Base-by-base conservation (phyloP, 2,113 vertebrate genomes). In the Colossoma macropomum region DNA sequence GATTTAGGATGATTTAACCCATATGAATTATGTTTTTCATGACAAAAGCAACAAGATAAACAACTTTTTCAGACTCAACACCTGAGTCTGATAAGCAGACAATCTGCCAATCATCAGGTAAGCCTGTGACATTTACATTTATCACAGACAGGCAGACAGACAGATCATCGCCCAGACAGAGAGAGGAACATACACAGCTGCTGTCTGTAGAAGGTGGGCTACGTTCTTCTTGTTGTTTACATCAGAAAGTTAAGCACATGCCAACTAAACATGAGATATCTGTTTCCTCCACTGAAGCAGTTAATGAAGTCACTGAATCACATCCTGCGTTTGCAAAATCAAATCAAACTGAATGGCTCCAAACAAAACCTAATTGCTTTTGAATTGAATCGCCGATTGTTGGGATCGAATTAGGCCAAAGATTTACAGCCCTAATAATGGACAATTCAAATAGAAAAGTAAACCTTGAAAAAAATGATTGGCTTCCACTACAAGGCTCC, bases 301-400 rank as follows among this genome's bases (percentile, higher is more conserved):
- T 25, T 70, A 70, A 79, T 70, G 28, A 76, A 12, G 54, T 54
- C 34, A 52, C 23, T 34, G 59, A 52, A 54, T 75, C 71, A 50
- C 71, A 75, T 66, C 45, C 28, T 81, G 56, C 5, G 3, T 13
- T 41, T 6, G 27, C 27, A 28, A 32, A 74, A 81, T 75, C 32
- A 48, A 81, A 81, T 81, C 71, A 52, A 56, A 66, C 45, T 52
- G 28, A 75, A 75, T 28, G 45, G 73, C 63, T 81, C 70, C 41
- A 10, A 80, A 73, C 70, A 65, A 62, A 48, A 23, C 17, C 10
- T 71, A 38, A 73, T 62, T 52, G 70, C 28, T 52, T 81, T 74
- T 11, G 7, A 65, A 81, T 75, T 34, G 28, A 74, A 81, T 81
- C 60, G 45, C 32, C 70, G 17, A 45, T 28, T 12, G 25, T 7